A percentile compares a stretch with the other conserved stretches of the same genome.
Conservation (phyloP, 2,888 invertebrate genomes). For the Steinernema hermaphroditum region DNA sequence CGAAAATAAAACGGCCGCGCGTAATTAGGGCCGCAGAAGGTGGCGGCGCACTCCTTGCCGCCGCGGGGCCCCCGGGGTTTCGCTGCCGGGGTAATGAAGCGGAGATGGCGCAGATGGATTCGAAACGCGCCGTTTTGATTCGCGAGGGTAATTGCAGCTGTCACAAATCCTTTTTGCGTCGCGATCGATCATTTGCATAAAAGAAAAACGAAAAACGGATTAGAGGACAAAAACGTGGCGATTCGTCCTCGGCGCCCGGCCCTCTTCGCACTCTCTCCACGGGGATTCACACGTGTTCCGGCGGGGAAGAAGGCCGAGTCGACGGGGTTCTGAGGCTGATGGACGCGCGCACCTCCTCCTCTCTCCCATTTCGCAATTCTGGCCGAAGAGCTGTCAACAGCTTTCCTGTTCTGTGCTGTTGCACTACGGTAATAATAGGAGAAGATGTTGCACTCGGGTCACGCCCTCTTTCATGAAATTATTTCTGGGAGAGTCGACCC, state of each 20-base stretch:
- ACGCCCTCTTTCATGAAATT: no score
- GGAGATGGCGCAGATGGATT: constrained; percentile 10
- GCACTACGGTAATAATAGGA: no score
- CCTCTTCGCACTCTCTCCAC: not conserved
- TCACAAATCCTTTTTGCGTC: constrained; percentile 15
- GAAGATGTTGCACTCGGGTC: no score
- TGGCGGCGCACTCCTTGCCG: not conserved
- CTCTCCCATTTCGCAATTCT: not conserved
- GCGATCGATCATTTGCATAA: constrained; percentile 20
- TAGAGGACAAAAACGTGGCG: not conserved
- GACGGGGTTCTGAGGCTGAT: no score
- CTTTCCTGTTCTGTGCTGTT: not conserved
- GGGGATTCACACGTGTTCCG: not conserved
- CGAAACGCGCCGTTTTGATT: constrained; percentile 17
- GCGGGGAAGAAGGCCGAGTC: not conserved
- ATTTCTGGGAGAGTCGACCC: no score
- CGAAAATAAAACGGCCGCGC: not conserved
- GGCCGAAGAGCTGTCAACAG: not conserved
- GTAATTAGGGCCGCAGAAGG: constrained; percentile 14
- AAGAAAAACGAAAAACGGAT: constrained; percentile 6
- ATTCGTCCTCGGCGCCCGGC: not conserved
- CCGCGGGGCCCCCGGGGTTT: not conserved
- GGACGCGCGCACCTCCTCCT: no score
- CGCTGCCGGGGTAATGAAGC: constrained; percentile 5
- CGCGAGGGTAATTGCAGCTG: constrained; percentile 15